Percentiles rank a stretch among this genome's conserved stretches.
Evolutionary conservation across 2,113 vertebrate genomes (phyloP).

Genomic region (Gymnogyps californianus): DNA sequence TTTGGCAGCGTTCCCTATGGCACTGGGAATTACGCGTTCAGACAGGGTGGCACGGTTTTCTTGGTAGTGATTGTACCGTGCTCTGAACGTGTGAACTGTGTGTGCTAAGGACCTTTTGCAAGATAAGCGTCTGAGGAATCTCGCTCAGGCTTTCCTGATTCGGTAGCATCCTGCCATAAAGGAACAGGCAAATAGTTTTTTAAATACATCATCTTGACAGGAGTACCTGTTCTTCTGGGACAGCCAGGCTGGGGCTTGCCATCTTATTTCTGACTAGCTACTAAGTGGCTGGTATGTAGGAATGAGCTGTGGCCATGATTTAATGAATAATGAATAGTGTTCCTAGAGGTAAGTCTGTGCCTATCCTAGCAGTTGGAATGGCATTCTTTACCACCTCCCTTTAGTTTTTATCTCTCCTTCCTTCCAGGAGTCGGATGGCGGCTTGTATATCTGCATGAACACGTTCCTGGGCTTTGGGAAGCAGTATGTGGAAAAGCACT

Average conservation of each 20-base stretch:
- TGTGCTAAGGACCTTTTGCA: rapidly evolving
- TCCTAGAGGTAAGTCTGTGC: neutral
- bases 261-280: neutral
- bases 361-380: neutral
- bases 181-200: neutral
- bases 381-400: neutral
- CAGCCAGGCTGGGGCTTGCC: neutral
- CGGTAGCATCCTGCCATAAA: neutral
- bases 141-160: neutral
- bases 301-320: neutral
- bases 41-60: neutral
- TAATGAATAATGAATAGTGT: neutral
- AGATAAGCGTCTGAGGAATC: neutral
- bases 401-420: neutral
- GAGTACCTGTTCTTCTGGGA: neutral
- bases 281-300: neutral
- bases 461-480: slow-evolving; percentile 95
- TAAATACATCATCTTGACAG: neutral
- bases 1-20: neutral
- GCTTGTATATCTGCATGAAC: slow-evolving; percentile 97
- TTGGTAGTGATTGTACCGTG: neutral
- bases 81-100: neutral
- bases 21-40: rapidly evolving
- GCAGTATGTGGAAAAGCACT: slow-evolving; percentile 90
- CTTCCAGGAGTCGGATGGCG: slow-evolving; percentile 90